Base-by-base conservation (phyloP, 2,797 vertebrate genomes). In the Kryptolebias ocellatus region DNA sequence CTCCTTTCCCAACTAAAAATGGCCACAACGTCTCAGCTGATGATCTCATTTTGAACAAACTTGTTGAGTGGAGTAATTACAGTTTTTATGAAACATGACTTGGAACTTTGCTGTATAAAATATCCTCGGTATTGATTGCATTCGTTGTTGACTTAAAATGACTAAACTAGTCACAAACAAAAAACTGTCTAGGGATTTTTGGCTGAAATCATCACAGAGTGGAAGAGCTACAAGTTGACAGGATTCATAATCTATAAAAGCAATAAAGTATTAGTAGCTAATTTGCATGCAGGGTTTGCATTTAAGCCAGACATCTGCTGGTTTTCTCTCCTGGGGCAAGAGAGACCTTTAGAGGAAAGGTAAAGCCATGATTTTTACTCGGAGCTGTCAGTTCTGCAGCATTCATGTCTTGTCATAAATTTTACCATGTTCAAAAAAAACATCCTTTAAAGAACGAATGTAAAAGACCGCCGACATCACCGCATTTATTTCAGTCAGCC, bases 231-330 rank as follows among this genome's bases (percentile, higher is more conserved):
- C 7, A 4, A 12, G 20, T 12, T 15, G 20, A 60, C 24, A 57
- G 16, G n/a, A 11, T 53, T 63, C 37, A 67, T 2, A 58, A 51
- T 53, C 8, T 0, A 10, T 47, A 15, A 64, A 67, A 72, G 49
- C 46, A 54, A 52, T 52, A 27, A 44, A 62, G 53, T 60, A 56
- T 84, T 72, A 74, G 69, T 49, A 2, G 31, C 71, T 80, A 52
- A 78, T 83, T 61, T 71, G 53, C 60, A 76, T 75, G 70, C 29
- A 60, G 42, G 72, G n/a, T 20, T 53, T 62, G 44, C 31, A 12
- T 63, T 60, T 47, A 57, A 28, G 52, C 60, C 24, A 53, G 42
- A 62, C 58, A 31, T 72, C 59, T 59, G 27, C 29, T 64, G 1
- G 4, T 44, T 14, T 63, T 50, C 20, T 46, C 53, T 74, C 61